A percentile compares a stretch with the other conserved stretches of the same genome.
phyloP scores from a whole-genome alignment of 1,140 invertebrate species.

The Whitmania pigra region DNA sequence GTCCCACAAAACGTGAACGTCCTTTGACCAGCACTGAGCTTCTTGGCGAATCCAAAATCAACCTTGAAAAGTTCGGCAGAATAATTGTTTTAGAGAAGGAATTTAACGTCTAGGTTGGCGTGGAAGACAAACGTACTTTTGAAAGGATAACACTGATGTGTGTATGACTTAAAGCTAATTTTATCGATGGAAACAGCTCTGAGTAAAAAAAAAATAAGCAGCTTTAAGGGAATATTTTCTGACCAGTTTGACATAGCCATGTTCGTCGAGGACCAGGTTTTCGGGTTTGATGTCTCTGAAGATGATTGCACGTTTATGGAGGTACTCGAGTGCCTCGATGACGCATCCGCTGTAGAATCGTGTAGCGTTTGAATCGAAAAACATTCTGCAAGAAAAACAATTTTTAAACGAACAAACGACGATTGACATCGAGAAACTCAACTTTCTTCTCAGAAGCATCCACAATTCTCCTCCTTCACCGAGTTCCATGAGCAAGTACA shows the following conservation, averaged over 20 bases:
- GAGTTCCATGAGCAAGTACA: constrained; percentile 42
- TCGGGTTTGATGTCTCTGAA: constrained; percentile 90
- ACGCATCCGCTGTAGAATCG: constrained; percentile 83
- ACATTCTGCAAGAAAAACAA: constrained; percentile 42
- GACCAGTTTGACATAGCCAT: constrained; percentile 82
- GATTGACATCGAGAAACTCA: neutral
- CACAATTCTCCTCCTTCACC: constrained; percentile 75
- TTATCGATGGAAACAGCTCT: too few relatives aligned
- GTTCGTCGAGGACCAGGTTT: constrained; percentile 71
- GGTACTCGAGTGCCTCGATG: constrained; percentile 75
- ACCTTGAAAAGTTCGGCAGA: constrained; percentile 48
- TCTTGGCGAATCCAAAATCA: constrained; percentile 94
- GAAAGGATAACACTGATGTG: too few relatives aligned
- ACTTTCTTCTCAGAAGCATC: constrained; percentile 41
- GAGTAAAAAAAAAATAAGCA: too few relatives aligned
- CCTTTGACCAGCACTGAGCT: constrained; percentile 63
- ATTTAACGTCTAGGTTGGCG: too few relatives aligned
- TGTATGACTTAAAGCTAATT: too few relatives aligned
- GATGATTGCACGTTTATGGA: constrained; percentile 72
- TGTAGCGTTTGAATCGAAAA: constrained; percentile 69
- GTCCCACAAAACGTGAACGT: constrained; percentile 94
- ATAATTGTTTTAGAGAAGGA: too few relatives aligned
- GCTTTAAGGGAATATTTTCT: constrained; percentile 6
- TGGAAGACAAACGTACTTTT: too few relatives aligned
- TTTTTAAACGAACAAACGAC: neutral